Percentiles rank a stretch among this genome's conserved stretches.
Evolutionary conservation across 2,797 vertebrate species (phyloP).

Genomic region (Helicolenus hilgendorfi): DNA sequence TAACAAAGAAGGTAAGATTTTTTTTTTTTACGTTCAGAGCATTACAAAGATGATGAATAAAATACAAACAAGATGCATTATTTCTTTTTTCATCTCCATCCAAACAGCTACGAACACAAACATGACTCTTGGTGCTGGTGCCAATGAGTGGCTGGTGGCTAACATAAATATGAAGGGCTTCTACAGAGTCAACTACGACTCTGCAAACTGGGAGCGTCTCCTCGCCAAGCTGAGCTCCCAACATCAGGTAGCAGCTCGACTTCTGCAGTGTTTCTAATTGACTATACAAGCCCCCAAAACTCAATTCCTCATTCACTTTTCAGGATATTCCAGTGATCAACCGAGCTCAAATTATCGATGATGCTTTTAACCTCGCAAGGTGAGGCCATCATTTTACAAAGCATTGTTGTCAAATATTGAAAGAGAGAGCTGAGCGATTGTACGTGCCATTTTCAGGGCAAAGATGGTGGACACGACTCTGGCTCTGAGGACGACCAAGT

Average conservation of each 20-base stretch:
- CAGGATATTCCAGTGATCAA: slow-evolving; percentile 94
- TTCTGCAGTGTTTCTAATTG: not conserved
- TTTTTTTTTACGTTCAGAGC: not conserved
- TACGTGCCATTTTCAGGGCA: slow-evolving; percentile 84
- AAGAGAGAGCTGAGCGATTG: not conserved
- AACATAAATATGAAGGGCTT: slow-evolving; percentile 93
- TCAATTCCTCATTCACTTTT: slow-evolving; percentile 11
- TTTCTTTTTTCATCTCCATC: not conserved
- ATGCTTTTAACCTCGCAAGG: slow-evolving; percentile 95
- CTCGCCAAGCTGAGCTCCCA: slow-evolving; percentile 54
- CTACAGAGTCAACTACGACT: slow-evolving; percentile 94
- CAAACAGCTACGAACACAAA: accelerated
- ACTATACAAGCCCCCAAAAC: not conserved
- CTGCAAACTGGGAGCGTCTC: slow-evolving; percentile 92
- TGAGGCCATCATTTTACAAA: slow-evolving; percentile 67
- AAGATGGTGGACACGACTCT: slow-evolving; percentile 79
- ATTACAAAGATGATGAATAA: not conserved
- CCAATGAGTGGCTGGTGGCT: slow-evolving; percentile 87
- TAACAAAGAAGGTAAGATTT: slow-evolving; percentile 65
- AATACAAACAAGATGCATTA: not conserved
- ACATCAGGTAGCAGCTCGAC: slow-evolving; percentile 60
- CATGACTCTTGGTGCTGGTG: not conserved
- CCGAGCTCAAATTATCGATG: slow-evolving; percentile 93
- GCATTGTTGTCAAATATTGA: not conserved
- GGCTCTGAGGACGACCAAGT: slow-evolving; percentile 93